Base-by-base conservation (phyloP, 2,888 invertebrate species). In the Onchidella celtica region DNA sequence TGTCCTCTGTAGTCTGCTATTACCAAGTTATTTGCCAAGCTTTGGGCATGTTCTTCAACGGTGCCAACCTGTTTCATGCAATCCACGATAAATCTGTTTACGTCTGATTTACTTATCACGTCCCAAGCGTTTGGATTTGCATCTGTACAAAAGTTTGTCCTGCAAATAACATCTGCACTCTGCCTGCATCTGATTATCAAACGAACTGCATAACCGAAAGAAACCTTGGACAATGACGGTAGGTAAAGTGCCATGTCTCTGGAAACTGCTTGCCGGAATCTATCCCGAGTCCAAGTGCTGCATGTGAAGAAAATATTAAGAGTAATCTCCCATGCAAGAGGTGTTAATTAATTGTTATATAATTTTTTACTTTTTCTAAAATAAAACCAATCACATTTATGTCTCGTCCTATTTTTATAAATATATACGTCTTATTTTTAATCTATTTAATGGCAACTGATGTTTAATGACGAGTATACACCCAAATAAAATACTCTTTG, bases 1-100 rank as follows among this genome's bases (percentile, higher is more conserved):
- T 97, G 97, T 0, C 97, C 97, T 69, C 96, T 94, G 88, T 95
- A 95, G 91, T 97, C 97, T 0, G 97, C 97, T 38, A 95, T 95
- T 70, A 96, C 94, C 73, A 97, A 93, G 73, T 96, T 95, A 87
- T 96, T 95, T 0, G 96, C 96, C 87, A 96, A 94, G 1, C 94
- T 94, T 34, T 93, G 90, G 0, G 96, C 96, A 92, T 96, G 95
- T 1, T 93, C 93, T 77, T 91, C 87, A 2, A 95, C 94, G 0
- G 96, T 95, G 1, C 96, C 96, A 3, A 95, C 95, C 9, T 95
- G 95, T 75, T 92, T 92, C 94, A 97, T 95, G 90, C 96, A 96
- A 72, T 92, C 86, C 3, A 93, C 89, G 6, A 93, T 91, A 87
- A 94, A 94, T 1, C 47, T 6, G 17, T 47, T 47, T 6, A 47